Evolutionary conservation across 2,113 vertebrate species (phyloP), one percentile per base, ranked within the genome.

Genomic region (Ameiurus melas): DNA sequence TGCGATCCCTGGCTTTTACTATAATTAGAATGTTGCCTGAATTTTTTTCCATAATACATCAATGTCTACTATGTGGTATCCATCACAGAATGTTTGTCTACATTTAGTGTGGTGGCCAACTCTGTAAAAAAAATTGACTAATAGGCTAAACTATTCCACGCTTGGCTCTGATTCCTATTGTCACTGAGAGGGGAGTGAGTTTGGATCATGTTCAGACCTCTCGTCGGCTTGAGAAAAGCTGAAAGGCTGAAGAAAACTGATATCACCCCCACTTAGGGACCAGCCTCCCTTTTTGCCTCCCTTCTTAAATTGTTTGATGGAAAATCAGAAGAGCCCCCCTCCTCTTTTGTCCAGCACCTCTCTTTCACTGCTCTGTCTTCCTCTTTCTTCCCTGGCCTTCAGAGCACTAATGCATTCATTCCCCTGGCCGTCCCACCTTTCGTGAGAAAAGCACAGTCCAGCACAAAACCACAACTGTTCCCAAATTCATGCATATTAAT

Each of bases 401-500:
- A 87, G 91, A 88, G 89, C 66, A 30, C 80, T 91, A 95, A 95
- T 94, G 82, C 94, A 94, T 96, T 95, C 96, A 95, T 96, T 95
- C 95, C 93, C 93, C 92, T 93, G 87, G 89, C 89, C 90, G 92
- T 94, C 94, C 94, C 91, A 96, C 95, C 94, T 96, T 95, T 92
- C 93, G 90, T 93, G 93, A 95, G 95, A 95, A 93, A 96, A 95
- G 62, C 68, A 82, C 88, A 85, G 58, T 0, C 1, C 90, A 89
- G 93, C 93, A 95, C 94, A 95, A 95, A 92, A 95, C 93, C 92
- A 93, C 91, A 94, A 95, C 95, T 95, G 94, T 95, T 95, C 93
- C 90, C 86, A 88, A 91, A 90, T 93, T 96, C 95, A 94, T 96
- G 95, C 96, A 96, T 96, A 96, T 96, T 96, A 94, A 96, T 95